Conservation (phyloP, 2,113 vertebrate genomes). For the Charina bottae region DNA sequence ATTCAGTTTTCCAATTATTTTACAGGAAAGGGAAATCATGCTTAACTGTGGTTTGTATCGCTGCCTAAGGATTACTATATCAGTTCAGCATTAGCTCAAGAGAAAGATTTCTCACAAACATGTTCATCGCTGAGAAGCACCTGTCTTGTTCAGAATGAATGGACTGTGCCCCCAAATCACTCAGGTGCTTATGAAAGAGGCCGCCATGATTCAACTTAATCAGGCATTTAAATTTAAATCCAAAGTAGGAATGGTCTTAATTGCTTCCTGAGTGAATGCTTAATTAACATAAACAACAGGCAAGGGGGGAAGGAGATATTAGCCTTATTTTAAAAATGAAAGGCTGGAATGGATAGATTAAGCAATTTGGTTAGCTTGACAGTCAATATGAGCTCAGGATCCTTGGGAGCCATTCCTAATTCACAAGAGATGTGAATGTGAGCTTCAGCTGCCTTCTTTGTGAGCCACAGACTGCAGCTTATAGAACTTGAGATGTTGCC, state of each 20-base stretch:
- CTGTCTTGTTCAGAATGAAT: conserved; percentile 14
- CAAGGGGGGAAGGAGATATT: neutral
- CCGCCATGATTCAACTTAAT: conserved; percentile 3
- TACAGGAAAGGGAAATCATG: neutral
- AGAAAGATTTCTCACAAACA: neutral
- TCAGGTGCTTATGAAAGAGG: conserved; percentile 1
- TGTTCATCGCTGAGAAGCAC: neutral
- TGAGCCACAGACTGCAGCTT: neutral
- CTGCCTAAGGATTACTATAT: neutral
- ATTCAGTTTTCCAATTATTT: neutral
- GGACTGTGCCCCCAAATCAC: conserved; percentile 14
- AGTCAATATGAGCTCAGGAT: neutral
- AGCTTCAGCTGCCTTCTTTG: neutral
- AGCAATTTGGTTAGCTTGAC: neutral
- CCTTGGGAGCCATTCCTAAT: neutral
- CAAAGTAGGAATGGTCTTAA: conserved; percentile 13
- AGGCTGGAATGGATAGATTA: neutral
- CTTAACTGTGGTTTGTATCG: neutral
- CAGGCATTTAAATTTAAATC: conserved; percentile 25
- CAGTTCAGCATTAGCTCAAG: neutral
- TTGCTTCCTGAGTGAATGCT: conserved; percentile 20
- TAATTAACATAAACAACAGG: conserved; percentile 11
- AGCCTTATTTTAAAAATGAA: neutral
- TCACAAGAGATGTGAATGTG: neutral
- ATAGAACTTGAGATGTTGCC: neutral